A percentile compares a stretch with the other conserved stretches of the same genome.
Evolutionary conservation across 1,140 invertebrate genomes (phyloP).

Genomic region (Nixonia krombeini): DNA sequence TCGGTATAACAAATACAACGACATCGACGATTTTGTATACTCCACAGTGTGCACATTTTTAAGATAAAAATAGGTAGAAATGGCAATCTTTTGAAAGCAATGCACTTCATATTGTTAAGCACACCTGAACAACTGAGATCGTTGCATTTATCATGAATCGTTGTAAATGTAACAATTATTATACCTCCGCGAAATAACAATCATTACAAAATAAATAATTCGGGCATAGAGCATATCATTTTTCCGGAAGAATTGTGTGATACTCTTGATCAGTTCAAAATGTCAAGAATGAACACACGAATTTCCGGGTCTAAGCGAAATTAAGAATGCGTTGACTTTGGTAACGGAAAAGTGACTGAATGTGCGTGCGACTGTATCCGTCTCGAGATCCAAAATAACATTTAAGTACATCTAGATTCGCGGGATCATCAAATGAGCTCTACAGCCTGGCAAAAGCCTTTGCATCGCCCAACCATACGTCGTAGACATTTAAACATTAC

Average conservation of each 20-base stretch:
- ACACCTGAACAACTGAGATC: background rate
- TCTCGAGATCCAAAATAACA: conserved; percentile 7
- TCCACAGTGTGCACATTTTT: too few species aligned
- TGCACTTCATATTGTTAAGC: background rate
- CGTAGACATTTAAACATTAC: background rate
- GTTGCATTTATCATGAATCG: background rate
- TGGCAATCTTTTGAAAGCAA: background rate
- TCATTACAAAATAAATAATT: background rate
- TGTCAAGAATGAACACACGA: background rate
- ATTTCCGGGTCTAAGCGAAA: background rate
- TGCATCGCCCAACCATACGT: background rate
- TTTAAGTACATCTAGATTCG: conserved; percentile 5
- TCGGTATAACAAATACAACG: too few species aligned
- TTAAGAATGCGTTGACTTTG: background rate
- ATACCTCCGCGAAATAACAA: background rate
- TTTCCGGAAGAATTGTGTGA: too few species aligned
- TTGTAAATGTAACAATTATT: too few species aligned
- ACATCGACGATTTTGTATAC: too few species aligned
- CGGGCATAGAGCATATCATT: too few species aligned
- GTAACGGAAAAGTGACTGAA: background rate
- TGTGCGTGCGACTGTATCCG: background rate
- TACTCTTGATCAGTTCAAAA: too few species aligned
- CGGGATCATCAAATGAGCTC: background rate
- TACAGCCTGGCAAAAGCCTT: background rate
- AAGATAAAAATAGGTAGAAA: background rate